phyloP scores from a whole-genome alignment of 1,140 invertebrate genomes.

The Chlorops oryzae region DNA sequence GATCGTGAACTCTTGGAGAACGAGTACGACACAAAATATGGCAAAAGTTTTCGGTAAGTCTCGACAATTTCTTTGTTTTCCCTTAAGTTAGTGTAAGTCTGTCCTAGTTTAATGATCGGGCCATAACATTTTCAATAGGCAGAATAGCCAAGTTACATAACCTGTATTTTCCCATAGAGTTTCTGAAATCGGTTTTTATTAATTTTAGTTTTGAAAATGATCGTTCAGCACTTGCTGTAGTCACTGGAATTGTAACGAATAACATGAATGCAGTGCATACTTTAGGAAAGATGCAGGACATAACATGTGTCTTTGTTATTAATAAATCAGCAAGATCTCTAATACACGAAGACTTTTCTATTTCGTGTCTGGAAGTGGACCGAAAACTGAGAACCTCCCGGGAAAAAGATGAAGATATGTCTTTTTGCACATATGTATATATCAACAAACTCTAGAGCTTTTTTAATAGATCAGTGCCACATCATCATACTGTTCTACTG shows the following conservation, averaged over 20 bases:
- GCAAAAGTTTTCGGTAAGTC: constrained; percentile 68
- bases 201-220: constrained; percentile 6
- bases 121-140: too few relatives aligned
- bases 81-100: too few relatives aligned
- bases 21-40: constrained; percentile 66
- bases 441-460: constrained; percentile 4
- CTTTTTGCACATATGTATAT: constrained; percentile 8
- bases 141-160: too few relatives aligned
- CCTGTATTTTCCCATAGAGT: too few relatives aligned
- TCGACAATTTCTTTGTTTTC: neutral
- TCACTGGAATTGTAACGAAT: constrained; percentile 1
- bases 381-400: constrained; percentile 5
- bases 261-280: constrained; percentile 4
- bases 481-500: too few relatives aligned
- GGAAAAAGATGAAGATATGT: constrained; percentile 5
- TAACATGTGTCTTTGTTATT: neutral
- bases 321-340: constrained; percentile 7
- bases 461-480: constrained; percentile 7
- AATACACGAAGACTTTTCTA: constrained; percentile 5
- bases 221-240: constrained; percentile 4
- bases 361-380: constrained; percentile 4
- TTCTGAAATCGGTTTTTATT: too few relatives aligned
- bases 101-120: too few relatives aligned
- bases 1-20: constrained; percentile 55
- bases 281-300: neutral